Base-by-base conservation (phyloP, 2,113 vertebrate species). In the Lutjanus erythropterus region DNA sequence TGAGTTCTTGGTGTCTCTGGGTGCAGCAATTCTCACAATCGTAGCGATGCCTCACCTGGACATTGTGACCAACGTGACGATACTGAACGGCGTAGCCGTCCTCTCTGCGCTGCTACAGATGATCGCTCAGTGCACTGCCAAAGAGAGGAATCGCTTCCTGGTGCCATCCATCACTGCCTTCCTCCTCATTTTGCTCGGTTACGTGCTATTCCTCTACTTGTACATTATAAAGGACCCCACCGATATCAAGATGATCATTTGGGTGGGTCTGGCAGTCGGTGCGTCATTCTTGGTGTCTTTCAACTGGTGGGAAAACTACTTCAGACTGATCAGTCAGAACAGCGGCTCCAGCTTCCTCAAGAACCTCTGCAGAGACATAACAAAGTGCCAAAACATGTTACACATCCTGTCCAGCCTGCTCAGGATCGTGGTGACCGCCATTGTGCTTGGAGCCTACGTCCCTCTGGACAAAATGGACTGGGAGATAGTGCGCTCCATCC, bases 281-380 rank as follows among this genome's bases (percentile, higher is more conserved):
- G 83, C 84, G 9, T 86, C 89, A 2, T 8, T 93, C 29, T 44
- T 92, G 61, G 84, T 88, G 5, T 95, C 94, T 15, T 80, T 93
- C 14, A 94, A 88, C 89, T 94, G 94, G 94, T 95, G 92, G 93
- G 89, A 94, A 69, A 92, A 66, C 82, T 94, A 94, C 52, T 78
- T 90, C 9, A 78, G 37, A 42, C 11, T 81, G 29, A 90, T 95
- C 18, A 73, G 71, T 0, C 41, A 56, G 8, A 67, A 62, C 4
- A 84, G 23, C 35, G 56, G 2, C 5, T 71, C 76, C 1, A 1
- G 21, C 25, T 80, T 85, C 53, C 83, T 95, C 18, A 41, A 73
- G 11, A 18, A 21, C 0, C 37, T 93, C 3, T 71, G 70, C 9
- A 23, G 14, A 25, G 94, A 95, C 44, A 42, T 91, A 14, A 29